Conservation (phyloP, 1,140 invertebrate species). For the Psilanteris sp. region DNA sequence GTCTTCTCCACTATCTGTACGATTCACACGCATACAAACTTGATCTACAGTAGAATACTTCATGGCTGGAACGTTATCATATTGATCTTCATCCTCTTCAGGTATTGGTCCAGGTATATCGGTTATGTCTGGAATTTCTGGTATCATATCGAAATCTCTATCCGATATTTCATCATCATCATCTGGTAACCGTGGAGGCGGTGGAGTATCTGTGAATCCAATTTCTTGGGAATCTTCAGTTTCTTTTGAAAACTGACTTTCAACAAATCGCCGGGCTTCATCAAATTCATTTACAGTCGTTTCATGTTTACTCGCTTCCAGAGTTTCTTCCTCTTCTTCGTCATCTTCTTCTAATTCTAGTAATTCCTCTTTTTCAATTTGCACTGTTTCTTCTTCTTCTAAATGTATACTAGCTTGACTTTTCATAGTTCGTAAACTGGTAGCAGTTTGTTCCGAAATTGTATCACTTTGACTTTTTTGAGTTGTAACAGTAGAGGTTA, state of each 20-base stretch:
- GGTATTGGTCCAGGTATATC: constrained; percentile 71
- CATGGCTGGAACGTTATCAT: constrained; percentile 77
- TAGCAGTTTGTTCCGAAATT: constrained; percentile 75
- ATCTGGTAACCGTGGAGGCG: constrained; percentile 67
- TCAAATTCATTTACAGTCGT: constrained; percentile 64
- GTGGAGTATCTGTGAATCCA: constrained; percentile 66
- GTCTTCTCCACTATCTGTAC: constrained; percentile 74
- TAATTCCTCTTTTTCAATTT: constrained; percentile 51
- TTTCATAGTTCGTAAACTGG: constrained; percentile 69
- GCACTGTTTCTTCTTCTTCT: constrained; percentile 33
- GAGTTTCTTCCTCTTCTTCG: constrained; percentile 37
- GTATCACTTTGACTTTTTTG: constrained; percentile 78
- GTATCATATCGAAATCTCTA: constrained; percentile 67
- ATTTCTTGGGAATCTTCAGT: not conserved
- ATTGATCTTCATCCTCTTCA: constrained; percentile 76
- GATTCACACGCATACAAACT: constrained; percentile 71
- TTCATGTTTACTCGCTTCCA: constrained; percentile 32
- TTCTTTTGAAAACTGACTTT: constrained; percentile 69
- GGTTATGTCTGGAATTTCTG: constrained; percentile 64
- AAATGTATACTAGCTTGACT: constrained; percentile 38
- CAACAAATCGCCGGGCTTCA: constrained; percentile 73
- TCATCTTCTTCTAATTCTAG: constrained; percentile 6
- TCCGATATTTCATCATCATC: constrained; percentile 74
- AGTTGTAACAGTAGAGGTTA: constrained; percentile 56
- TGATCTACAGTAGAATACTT: constrained; percentile 73